Evolutionary conservation across 2,797 vertebrate species (phyloP), one percentile per base, ranked within the genome.

Genomic region (Hemibagrus guttatus): DNA sequence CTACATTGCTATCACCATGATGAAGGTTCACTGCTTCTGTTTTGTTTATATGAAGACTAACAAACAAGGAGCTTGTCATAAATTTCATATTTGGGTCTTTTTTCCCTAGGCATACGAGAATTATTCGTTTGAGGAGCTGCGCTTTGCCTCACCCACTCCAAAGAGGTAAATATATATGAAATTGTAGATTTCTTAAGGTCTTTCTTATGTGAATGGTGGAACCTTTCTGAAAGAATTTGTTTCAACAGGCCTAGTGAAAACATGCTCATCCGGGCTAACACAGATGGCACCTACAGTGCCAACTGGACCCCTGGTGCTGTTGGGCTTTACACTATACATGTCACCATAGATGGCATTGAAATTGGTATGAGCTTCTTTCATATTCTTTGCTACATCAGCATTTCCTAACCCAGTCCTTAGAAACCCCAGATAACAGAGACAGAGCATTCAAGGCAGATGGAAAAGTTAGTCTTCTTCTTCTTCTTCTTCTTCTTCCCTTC

Each of bases 251-350:
- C 98, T 88, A 99, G 98, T 94, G 98, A 99, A 93, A 99, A 99
- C 92, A 99, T 99, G 98, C 95, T 99, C 87, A 99, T 99, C 89
- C 96, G 98, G 92, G 98, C 98, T 71, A 99, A 99, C 94, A 99
- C 98, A 35, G 98, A 99, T 90, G 98, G 98, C 79, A 99, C 98
- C 76, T 99, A 99, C 86, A 99, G 98, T 88, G 98, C 98, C 89
- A 99, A 99, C 91, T 99, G 98, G 98, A 99, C 98, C 86, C 98
- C 98, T 59, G 98, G 98, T 91, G 98, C 98, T n/a, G 97, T 99
- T 26, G 98, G 98, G 78, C 97, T 99, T 86, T 99, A 99, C 83
- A 99, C 97, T 61, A 98, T 99, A 90, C 98, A 99, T 39, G 98
- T 99, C 91, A 99, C 98, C 85, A 99, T 99, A 59, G 98, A 99